phyloP scores from a whole-genome alignment of 2,797 vertebrate genomes.

The Acanthornis magna region DNA sequence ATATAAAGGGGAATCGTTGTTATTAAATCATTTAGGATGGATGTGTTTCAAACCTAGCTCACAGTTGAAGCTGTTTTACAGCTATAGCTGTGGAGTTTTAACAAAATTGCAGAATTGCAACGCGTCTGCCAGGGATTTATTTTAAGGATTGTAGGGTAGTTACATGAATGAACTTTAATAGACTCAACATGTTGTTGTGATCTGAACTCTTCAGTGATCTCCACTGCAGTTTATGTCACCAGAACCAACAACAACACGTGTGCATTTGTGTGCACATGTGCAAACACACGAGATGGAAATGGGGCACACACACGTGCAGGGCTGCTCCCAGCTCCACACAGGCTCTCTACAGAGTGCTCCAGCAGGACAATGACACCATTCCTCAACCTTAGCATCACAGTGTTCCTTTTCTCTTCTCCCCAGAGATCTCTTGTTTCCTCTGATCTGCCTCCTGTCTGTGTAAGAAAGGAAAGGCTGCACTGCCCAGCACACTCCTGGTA shows the following conservation, averaged over 20 bases:
- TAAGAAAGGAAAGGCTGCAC: not conserved
- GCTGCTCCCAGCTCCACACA: not conserved
- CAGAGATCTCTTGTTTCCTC: not conserved
- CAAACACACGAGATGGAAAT: not conserved
- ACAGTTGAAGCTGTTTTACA: slow-evolving; percentile 50
- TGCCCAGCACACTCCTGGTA: not conserved
- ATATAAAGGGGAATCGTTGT: slow-evolving; percentile 34
- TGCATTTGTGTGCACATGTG: not conserved
- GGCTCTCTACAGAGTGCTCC: not conserved
- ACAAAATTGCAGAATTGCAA: not conserved
- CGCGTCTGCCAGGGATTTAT: not conserved
- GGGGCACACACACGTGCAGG: not conserved
- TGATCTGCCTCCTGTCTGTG: not conserved
- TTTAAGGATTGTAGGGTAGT: slow-evolving; percentile 7
- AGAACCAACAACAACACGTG: not conserved
- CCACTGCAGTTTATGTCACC: not conserved
- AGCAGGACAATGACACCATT: not conserved
- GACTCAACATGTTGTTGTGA: slow-evolving; percentile 2
- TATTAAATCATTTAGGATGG: slow-evolving; percentile 53
- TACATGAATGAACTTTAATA: slow-evolving; percentile 15
- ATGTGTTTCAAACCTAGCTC: slow-evolving; percentile 54
- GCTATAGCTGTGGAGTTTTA: slow-evolving; percentile 31
- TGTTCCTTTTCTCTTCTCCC: not conserved
- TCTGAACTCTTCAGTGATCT: not conserved
- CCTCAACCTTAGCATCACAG: not conserved